Evolutionary conservation across 1,140 invertebrate species (phyloP).

Genomic region (honey bee (Apis mellifera)): Amel_HAv3.1 CM009941.2:11536501-11537000

Average conservation of each 20-base stretch:
- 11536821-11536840: too few species aligned
- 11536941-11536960: too few species aligned
- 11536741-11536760: background rate
- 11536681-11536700: too few species aligned
- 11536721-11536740: background rate
- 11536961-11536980: too few species aligned
- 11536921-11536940: too few species aligned
- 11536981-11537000: too few species aligned
- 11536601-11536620: background rate
- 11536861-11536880: too few species aligned
- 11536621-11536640: background rate
- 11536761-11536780: background rate
- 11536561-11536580: slow-evolving; percentile 22
- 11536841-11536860: too few species aligned
- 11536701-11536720: background rate
- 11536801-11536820: background rate
- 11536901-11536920: too few species aligned
- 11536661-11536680: too few species aligned
- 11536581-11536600: background rate
- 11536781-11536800: background rate
- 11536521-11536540: slow-evolving; percentile 25
- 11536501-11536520: background rate
- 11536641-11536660: too few species aligned
- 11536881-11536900: too few species aligned
- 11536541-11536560: background rate